phyloP scores from a whole-genome alignment of 1,140 invertebrate species.

The Brachionus rotundiformis region DNA sequence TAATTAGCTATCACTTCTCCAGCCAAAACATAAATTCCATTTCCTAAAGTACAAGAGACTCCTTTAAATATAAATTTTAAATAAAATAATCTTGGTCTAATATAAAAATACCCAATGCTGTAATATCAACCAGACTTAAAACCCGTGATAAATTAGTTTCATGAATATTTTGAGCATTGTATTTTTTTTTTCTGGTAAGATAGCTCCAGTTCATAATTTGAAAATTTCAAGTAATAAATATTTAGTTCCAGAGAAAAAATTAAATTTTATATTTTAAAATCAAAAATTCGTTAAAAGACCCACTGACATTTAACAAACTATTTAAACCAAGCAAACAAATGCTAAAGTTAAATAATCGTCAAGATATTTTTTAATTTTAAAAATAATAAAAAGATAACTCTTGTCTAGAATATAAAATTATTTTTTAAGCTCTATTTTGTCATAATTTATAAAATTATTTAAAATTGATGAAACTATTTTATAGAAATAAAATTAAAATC shows the following conservation, averaged over 20 bases:
- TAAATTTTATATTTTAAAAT: neutral
- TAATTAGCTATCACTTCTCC: conserved; percentile 67
- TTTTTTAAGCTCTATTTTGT: neutral
- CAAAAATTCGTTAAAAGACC: neutral
- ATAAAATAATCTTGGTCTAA: neutral
- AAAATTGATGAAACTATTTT: no score
- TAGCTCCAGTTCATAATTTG: neutral
- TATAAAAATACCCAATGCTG: conserved; percentile 66
- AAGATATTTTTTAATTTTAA: neutral
- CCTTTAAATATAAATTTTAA: conserved; percentile 57
- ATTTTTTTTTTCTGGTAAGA: conserved; percentile 15
- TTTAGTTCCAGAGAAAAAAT: neutral
- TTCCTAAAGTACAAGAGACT: conserved; percentile 68
- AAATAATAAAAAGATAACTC: neutral
- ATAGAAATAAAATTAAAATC: no score
- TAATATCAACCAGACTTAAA: conserved; percentile 76
- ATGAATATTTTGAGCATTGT: conserved; percentile 49
- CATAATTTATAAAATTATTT: neutral
- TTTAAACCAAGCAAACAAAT: neutral
- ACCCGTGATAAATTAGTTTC: conserved; percentile 73
- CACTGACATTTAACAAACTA: neutral
- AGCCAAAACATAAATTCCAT: conserved; percentile 68
- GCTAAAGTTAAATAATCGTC: neutral
- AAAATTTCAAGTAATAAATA: no score
- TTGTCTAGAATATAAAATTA: neutral